Percentiles rank a stretch among this genome's conserved stretches.
Evolutionary conservation across 2,888 invertebrate species (phyloP).

Genomic region (Oscheius sp.): DNA sequence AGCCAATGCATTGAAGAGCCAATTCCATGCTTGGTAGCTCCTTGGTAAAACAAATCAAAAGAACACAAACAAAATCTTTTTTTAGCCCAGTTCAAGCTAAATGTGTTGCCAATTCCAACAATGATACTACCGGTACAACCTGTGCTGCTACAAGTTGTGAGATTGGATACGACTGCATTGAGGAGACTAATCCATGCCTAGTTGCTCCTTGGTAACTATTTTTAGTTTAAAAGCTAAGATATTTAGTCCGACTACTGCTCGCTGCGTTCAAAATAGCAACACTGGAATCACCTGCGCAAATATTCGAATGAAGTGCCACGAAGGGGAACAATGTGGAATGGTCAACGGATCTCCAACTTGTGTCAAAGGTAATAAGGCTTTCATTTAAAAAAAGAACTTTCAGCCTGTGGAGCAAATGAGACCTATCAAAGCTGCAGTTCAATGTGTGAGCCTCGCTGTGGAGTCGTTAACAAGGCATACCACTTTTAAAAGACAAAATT

Average conservation of each 20-base stretch:
- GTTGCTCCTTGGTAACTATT: slow-evolving; percentile 11
- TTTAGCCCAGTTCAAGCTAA: not conserved
- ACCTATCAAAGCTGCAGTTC: slow-evolving; percentile 11
- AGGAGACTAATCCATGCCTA: slow-evolving; percentile 7
- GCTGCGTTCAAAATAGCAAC: not conserved
- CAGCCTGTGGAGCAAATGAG: slow-evolving; percentile 5
- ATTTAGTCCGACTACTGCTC: not conserved
- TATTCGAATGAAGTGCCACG: slow-evolving; percentile 7
- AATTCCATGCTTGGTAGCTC: slow-evolving; percentile 7
- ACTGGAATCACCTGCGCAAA: slow-evolving; percentile 3
- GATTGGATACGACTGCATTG: slow-evolving; percentile 1
- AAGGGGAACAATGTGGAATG: slow-evolving; percentile 17
- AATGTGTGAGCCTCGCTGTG: slow-evolving; percentile 6
- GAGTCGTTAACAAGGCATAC: not conserved
- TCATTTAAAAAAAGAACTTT: not conserved
- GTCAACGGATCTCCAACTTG: slow-evolving; percentile 7
- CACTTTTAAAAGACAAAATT: not conserved
- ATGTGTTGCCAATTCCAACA: slow-evolving; percentile 9
- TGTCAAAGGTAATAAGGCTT: not conserved
- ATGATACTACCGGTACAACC: not conserved
- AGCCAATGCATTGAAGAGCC: slow-evolving; percentile 14
- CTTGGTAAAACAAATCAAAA: not conserved
- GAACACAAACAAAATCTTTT: not conserved
- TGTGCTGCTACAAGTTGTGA: slow-evolving; percentile 1
- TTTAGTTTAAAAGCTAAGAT: not conserved